phyloP scores from a whole-genome alignment of 2,888 invertebrate species.

The Tetranychus truncatus region DNA sequence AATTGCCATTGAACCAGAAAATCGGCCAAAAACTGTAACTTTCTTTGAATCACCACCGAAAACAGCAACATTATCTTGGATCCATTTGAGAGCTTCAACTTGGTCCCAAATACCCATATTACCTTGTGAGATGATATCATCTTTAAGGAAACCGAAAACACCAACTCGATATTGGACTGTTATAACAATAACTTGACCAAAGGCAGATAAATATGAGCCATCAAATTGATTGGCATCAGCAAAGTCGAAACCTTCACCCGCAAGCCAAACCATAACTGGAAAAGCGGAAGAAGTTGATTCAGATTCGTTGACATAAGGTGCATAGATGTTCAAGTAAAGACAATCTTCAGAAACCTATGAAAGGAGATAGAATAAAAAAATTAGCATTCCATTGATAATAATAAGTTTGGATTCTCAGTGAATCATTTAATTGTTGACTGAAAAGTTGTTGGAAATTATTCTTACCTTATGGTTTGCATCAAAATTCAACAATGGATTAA shows the following conservation, averaged over 20 bases:
- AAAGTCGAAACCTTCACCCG: conserved; percentile 34
- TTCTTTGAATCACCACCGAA: conserved; percentile 30
- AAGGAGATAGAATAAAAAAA: conserved; percentile 3
- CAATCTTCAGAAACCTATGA: conserved; percentile 46
- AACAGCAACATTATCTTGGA: conserved; percentile 27
- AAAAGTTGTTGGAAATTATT: not conserved
- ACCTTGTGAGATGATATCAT: conserved; percentile 29
- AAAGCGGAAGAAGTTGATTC: conserved; percentile 1
- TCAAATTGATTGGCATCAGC: conserved; percentile 30
- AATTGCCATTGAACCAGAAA: conserved; percentile 31
- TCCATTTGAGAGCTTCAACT: conserved; percentile 31
- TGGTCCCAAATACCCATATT: conserved; percentile 32
- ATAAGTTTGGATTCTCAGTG: not conserved
- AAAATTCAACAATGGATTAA: conserved; percentile 27
- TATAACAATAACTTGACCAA: conserved; percentile 38
- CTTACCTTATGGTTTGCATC: conserved; percentile 22
- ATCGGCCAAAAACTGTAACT: conserved; percentile 31
- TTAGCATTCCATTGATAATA: not conserved
- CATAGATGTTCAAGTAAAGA: conserved; percentile 58
- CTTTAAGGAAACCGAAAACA: conserved; percentile 34
- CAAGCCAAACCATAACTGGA: conserved; percentile 47
- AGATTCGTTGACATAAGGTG: conserved; percentile 43
- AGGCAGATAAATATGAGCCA: conserved; percentile 29
- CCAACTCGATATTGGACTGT: conserved; percentile 38
- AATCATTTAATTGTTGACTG: not conserved